Evolutionary conservation across 2,888 invertebrate species (phyloP).

Genomic region (Melitaea athalia): DNA sequence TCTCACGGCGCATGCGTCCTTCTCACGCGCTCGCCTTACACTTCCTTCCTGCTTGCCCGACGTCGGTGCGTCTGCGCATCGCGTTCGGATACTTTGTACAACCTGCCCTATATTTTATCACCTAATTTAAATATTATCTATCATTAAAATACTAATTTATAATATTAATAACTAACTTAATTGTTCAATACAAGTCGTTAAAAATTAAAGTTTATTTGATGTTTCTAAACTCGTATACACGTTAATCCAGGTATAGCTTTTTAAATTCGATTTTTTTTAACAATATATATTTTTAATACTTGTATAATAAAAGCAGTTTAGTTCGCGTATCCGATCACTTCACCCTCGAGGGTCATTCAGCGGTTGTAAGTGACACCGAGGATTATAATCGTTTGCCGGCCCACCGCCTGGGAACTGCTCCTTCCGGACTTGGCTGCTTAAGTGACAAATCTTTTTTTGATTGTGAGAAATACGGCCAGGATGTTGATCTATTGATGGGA

Average conservation of each 20-base stretch:
- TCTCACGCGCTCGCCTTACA: constrained; percentile 79
- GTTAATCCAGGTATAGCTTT: not conserved
- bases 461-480: constrained; percentile 70
- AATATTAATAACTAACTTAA: too few relatives aligned
- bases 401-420: constrained; percentile 67
- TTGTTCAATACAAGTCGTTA: too few relatives aligned
- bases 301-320: constrained; percentile 6
- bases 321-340: constrained; percentile 49
- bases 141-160: too few relatives aligned
- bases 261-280: too few relatives aligned
- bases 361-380: constrained; percentile 62
- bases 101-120: not conserved
- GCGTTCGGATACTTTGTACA: constrained; percentile 51
- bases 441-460: constrained; percentile 82
- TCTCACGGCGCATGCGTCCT: constrained; percentile 71
- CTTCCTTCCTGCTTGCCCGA: constrained; percentile 74
- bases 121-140: not conserved
- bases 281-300: not conserved
- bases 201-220: too few relatives aligned
- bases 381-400: constrained; percentile 68
- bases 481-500: constrained; percentile 52
- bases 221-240: not conserved
- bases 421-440: constrained; percentile 63
- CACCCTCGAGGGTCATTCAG: constrained; percentile 63
- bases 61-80: constrained; percentile 51